phyloP scores from a whole-genome alignment of 2,113 vertebrate species.

The Ibidorhyncha struthersii region DNA sequence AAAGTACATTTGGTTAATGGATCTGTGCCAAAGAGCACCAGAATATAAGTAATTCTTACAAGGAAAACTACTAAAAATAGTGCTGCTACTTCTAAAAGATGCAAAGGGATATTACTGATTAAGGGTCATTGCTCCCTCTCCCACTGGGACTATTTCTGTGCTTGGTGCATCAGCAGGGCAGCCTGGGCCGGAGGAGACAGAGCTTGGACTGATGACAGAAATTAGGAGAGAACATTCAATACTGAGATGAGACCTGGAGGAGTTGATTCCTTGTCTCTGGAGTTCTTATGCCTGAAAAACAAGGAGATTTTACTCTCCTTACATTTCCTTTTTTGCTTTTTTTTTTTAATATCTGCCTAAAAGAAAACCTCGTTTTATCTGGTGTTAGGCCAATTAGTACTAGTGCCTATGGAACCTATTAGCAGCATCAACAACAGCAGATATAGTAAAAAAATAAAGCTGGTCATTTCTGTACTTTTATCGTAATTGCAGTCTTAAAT shows the following conservation, averaged over 20 bases:
- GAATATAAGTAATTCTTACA: not conserved
- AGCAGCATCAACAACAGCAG: not conserved
- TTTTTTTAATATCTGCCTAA: not conserved
- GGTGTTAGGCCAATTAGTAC: constrained; percentile 25
- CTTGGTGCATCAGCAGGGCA: not conserved
- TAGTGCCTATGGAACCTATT: not conserved
- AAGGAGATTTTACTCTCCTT: not conserved
- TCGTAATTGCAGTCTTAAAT: constrained; percentile 58
- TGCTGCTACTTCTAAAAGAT: not conserved
- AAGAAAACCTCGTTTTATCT: constrained; percentile 17
- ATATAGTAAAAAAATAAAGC: constrained; percentile 56
- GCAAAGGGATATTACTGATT: not conserved
- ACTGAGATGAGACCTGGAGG: not conserved
- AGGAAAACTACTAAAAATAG: not conserved
- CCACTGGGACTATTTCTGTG: not conserved
- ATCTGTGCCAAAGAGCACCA: not conserved
- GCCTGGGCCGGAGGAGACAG: not conserved
- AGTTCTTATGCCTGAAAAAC: not conserved
- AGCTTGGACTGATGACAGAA: not conserved
- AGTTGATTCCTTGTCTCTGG: not conserved
- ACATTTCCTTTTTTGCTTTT: not conserved
- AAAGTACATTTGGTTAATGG: not conserved
- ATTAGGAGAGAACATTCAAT: not conserved
- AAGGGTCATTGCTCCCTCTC: not conserved
- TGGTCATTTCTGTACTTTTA: constrained; percentile 13